phyloP scores from a whole-genome alignment of 2,797 vertebrate genomes.

The Cirrhinus mrigala region DNA sequence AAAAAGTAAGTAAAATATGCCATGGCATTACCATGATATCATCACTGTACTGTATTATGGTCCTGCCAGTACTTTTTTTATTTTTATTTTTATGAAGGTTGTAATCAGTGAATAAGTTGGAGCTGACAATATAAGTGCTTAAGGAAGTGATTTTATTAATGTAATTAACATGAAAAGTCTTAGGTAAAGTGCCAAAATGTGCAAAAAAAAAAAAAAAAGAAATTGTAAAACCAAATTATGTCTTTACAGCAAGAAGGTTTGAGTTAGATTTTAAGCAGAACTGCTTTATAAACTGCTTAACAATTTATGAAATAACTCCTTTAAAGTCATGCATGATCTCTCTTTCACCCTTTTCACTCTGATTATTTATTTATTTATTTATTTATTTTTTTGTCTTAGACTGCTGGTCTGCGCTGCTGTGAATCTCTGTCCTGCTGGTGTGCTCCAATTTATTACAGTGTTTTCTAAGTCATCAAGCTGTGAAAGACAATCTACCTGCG shows the following conservation, averaged over 20 bases:
- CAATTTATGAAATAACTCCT: neutral
- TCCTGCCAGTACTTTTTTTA: neutral
- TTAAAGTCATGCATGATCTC: neutral
- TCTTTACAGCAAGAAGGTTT: neutral
- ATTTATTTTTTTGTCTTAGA: conserved; percentile 36
- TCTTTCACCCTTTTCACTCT: conserved; percentile 20
- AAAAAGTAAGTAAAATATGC: neutral
- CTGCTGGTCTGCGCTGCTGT: conserved; percentile 57
- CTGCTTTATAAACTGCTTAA: neutral
- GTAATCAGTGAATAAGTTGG: neutral
- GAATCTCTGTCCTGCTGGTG: conserved; percentile 62
- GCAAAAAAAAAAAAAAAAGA: neutral
- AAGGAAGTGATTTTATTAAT: neutral
- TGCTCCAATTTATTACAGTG: conserved; percentile 69
- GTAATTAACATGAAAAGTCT: neutral
- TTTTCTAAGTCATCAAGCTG: conserved; percentile 76
- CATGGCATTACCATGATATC: neutral
- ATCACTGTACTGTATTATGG: neutral
- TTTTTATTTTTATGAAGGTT: neutral
- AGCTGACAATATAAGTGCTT: neutral
- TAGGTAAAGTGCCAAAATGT: neutral
- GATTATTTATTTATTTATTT: neutral
- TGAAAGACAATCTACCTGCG: conserved; percentile 74
- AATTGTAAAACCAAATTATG: no score
- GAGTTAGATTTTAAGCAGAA: neutral